phyloP scores from a whole-genome alignment of 2,888 invertebrate genomes.

The Clanis bilineata region DNA sequence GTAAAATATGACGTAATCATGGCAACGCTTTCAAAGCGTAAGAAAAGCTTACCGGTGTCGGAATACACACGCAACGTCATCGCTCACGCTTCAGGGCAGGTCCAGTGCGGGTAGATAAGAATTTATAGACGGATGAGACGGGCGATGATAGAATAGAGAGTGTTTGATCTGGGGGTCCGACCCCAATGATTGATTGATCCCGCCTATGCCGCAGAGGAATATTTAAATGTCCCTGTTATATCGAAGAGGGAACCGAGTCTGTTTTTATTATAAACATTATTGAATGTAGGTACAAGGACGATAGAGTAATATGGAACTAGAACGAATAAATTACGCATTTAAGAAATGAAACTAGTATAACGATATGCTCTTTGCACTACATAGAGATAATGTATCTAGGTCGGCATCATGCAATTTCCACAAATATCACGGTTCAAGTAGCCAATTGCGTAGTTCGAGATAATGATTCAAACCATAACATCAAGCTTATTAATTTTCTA shows the following conservation, averaged over 20 bases:
- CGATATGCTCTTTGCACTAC: slow-evolving; percentile 55
- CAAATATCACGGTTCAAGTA: slow-evolving; percentile 38
- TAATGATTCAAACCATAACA: slow-evolving; percentile 23
- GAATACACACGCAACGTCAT: slow-evolving; percentile 65
- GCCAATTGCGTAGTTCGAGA: slow-evolving; percentile 40
- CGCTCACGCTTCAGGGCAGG: slow-evolving; percentile 61
- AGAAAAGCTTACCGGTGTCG: slow-evolving; percentile 44
- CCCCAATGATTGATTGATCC: slow-evolving; percentile 69
- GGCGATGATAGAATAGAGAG: slow-evolving; percentile 71
- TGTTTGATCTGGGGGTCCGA: slow-evolving; percentile 51
- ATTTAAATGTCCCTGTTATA: slow-evolving; percentile 44
- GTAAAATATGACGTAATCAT: slow-evolving; percentile 45
- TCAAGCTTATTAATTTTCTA: slow-evolving; percentile 21
- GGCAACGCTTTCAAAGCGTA: slow-evolving; percentile 35
- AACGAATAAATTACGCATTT: slow-evolving; percentile 19
- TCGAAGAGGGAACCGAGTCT: slow-evolving; percentile 21
- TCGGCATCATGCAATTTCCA: slow-evolving; percentile 58
- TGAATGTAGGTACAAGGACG: slow-evolving; percentile 8
- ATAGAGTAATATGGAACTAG: slow-evolving; percentile 14
- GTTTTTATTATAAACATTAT: slow-evolving; percentile 18
- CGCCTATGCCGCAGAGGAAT: slow-evolving; percentile 47
- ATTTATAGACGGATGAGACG: slow-evolving; percentile 71
- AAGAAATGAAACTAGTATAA: slow-evolving; percentile 32
- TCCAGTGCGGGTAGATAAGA: slow-evolving; percentile 65
- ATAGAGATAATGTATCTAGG: slow-evolving; percentile 52